Evolutionary conservation across 2,113 vertebrate species (phyloP).

Genomic region (Grus americana): DNA sequence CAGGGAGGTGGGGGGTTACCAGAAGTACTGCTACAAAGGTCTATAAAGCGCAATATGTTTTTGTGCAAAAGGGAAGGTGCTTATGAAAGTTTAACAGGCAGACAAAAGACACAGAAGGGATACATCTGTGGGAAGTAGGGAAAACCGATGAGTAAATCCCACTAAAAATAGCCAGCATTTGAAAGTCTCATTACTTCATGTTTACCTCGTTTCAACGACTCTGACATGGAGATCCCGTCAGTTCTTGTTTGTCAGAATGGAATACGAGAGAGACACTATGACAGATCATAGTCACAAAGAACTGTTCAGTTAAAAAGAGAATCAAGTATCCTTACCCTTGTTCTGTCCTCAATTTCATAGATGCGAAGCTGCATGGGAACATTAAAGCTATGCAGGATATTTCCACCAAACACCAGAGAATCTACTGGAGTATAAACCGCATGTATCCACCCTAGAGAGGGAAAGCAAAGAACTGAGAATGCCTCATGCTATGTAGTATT

Average conservation of each 20-base stretch:
- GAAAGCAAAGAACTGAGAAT: slow-evolving; percentile 54
- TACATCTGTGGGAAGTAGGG: not conserved
- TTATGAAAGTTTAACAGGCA: not conserved
- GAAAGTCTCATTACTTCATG: not conserved
- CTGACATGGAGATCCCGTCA: not conserved
- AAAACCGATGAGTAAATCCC: not conserved
- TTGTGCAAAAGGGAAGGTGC: not conserved
- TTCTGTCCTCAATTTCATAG: slow-evolving; percentile 96
- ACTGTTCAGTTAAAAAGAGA: slow-evolving; percentile 33
- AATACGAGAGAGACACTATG: not conserved
- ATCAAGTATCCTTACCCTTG: slow-evolving; percentile 84
- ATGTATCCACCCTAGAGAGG: slow-evolving; percentile 92
- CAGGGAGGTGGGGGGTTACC: not conserved
- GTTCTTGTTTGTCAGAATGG: slow-evolving; percentile 17
- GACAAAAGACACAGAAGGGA: slow-evolving; percentile 36
- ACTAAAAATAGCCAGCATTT: slow-evolving; percentile 20
- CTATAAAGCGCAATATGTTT: not conserved
- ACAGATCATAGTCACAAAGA: not conserved
- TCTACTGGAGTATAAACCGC: slow-evolving; percentile 96
- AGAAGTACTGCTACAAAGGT: not conserved
- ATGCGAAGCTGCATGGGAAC: slow-evolving; percentile 98
- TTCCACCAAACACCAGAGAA: slow-evolving; percentile 96
- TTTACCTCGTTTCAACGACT: slow-evolving; percentile 42
- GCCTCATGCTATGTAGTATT: not conserved
- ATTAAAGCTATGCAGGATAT: slow-evolving; percentile 99